Evolutionary conservation across 2,113 vertebrate genomes (phyloP), one percentile per base, ranked within the genome.

Genomic region (Catharus fuscescens): DNA sequence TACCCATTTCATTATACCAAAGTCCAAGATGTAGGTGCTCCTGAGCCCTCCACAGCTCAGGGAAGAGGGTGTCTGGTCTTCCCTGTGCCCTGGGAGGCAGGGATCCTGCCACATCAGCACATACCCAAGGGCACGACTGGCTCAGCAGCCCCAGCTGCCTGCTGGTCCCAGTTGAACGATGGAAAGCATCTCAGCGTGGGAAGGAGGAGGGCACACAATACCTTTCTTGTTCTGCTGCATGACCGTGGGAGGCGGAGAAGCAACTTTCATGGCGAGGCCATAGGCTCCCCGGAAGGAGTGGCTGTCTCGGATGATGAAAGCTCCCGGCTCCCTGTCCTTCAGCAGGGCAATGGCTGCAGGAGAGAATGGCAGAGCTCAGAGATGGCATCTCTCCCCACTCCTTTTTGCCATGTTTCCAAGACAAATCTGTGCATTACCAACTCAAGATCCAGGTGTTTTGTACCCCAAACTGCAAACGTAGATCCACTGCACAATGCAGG

Each of bases 231-330:
- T 99, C 92, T 98, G 99, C 93, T 99, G 99, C 84, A 98, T 34
- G 44, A 98, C 96, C 3, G 98, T 98, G 23, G 99, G 99, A 40
- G 99, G 99, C 0, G 99, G 99, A 8, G 98, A 99, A 26, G 99
- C 99, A 42, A 99, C 99, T 94, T 99, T 99, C 99, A 99, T 99
- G 53, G 99, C 99, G 28, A 99, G 95, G 69, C 99, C 99, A 0
- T 99, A 99, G 79, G 99, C 99, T 57, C 99, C 99, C 42, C 98
- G 98, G 98, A 99, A 99, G 11, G 99, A 99, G 97, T 99, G 99
- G 89, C 99, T 99, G 98, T 99, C 99, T 26, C 99, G 98, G 67
- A 99, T 99, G 60, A 99, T 99, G 88, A 99, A 99, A 88, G 99
- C 98, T 40, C 99, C 99, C 0, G 99, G 99, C 83, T 99, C 99